These are phyloP conservation scores for Exocentrus adspersus DNA, from an alignment of 2,888 invertebrate species.

Conservation along the genomic window DNA sequence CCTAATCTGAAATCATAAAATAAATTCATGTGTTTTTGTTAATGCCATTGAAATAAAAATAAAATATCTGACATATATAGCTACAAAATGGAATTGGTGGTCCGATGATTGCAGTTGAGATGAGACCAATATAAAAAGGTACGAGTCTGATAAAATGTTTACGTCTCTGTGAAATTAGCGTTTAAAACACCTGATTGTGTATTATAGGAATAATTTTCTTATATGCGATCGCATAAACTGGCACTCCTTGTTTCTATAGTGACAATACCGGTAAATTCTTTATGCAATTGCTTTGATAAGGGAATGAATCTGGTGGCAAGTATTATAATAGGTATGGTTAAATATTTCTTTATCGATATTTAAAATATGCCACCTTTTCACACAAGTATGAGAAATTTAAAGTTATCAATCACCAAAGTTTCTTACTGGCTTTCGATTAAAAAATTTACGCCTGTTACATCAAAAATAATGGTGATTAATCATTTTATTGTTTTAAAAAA, in stretches of 20 bases:
- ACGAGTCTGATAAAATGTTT: neutral
- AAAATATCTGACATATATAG: conserved; percentile 10
- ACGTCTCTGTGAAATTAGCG: neutral
- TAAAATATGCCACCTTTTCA: neutral
- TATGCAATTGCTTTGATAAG: neutral
- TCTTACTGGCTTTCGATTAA: neutral
- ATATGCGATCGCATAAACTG: neutral
- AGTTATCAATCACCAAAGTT: neutral
- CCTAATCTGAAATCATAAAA: conserved; percentile 17
- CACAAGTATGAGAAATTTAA: neutral
- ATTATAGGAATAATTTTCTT: neutral
- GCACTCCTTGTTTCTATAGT: neutral
- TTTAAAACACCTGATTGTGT: conserved; percentile 1
- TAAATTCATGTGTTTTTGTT: conserved; percentile 20
- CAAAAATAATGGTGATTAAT: neutral
- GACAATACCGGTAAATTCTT: neutral
- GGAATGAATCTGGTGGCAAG: no score
- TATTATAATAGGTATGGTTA: no score
- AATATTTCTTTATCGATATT: no score
- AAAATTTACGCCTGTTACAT: neutral
- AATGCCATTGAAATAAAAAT: conserved; percentile 21
- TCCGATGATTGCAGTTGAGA: neutral
- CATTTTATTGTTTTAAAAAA: neutral
- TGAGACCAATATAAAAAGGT: neutral
- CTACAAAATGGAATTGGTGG: conserved; percentile 3